Evolutionary conservation across 2,113 vertebrate genomes (phyloP).

Genomic region (Nyctereutes procyonoides): DNA sequence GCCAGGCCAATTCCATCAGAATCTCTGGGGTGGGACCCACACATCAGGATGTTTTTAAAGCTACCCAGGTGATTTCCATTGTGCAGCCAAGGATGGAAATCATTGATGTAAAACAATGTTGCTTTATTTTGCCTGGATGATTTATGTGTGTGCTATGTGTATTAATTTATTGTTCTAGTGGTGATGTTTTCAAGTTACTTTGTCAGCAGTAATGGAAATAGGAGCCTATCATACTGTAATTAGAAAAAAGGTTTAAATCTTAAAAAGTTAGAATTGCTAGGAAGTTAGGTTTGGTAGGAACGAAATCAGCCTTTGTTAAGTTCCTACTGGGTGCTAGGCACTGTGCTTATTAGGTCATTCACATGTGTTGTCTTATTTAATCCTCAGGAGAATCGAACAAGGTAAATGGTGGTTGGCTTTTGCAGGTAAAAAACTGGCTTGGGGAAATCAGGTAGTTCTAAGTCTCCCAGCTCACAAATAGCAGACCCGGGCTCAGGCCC

Average conservation of each 20-base stretch:
- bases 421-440: neutral
- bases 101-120: neutral
- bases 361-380: neutral
- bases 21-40: neutral
- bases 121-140: neutral
- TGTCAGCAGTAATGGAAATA: slow-evolving; percentile 18
- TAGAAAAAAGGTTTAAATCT: neutral
- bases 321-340: neutral
- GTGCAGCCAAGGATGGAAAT: neutral
- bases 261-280: neutral
- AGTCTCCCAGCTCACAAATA: neutral
- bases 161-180: neutral
- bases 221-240: neutral
- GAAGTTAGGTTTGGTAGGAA: neutral
- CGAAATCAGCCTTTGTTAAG: neutral
- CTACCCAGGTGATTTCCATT: neutral
- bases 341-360: neutral
- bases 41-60: neutral
- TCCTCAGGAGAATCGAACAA: neutral
- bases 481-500: neutral
- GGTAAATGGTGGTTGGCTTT: neutral
- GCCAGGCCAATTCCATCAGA: neutral
- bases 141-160: neutral
- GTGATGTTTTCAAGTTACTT: slow-evolving; percentile 24
- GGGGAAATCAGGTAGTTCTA: neutral